Evolutionary conservation across 2,797 vertebrate genomes (phyloP).

Genomic region (Gymnocypris eckloni): DNA sequence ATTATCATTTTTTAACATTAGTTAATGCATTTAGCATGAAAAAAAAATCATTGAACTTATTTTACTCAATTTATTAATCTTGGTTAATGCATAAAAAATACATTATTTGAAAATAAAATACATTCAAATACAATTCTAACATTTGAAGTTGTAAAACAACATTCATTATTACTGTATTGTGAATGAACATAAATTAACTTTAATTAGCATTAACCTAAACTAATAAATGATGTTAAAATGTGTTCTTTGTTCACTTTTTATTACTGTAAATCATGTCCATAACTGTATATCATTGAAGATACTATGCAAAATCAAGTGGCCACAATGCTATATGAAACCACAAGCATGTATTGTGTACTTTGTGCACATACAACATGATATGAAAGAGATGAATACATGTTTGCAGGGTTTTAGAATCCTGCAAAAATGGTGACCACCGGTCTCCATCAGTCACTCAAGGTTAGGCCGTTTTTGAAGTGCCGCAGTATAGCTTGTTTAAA

Average conservation of each 20-base stretch:
- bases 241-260: neutral
- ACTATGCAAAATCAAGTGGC: neutral
- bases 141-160: neutral
- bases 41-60: neutral
- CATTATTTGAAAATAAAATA: no score
- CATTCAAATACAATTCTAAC: neutral
- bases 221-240: neutral
- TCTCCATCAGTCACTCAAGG: slow-evolving; percentile 33
- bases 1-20: neutral
- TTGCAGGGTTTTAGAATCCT: slow-evolving; percentile 24
- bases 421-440: slow-evolving; percentile 1
- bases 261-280: neutral
- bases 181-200: neutral
- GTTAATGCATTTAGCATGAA: neutral
- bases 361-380: neutral
- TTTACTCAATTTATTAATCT: neutral
- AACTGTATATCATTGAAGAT: neutral
- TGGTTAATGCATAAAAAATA: neutral
- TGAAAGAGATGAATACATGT: neutral
- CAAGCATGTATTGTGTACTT: neutral
- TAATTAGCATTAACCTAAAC: neutral
- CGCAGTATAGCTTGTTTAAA: neutral
- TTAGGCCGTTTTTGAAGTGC: slow-evolving; percentile 16
- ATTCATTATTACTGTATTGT: neutral
- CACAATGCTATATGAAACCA: neutral